Conservation (phyloP, 2,888 invertebrate species). For the Eupithecia tripunctaria region DNA sequence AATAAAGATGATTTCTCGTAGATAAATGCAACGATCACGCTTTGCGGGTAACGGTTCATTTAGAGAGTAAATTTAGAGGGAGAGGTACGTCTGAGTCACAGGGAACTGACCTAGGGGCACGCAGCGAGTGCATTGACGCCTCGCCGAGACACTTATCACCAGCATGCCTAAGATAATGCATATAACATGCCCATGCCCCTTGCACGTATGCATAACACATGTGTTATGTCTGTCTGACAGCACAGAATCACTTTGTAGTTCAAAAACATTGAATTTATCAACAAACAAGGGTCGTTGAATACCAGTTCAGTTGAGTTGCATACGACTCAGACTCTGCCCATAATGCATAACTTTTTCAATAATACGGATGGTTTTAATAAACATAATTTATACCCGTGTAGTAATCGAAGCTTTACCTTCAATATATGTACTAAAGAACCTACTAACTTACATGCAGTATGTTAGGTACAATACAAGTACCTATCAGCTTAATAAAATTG, state of each 20-base stretch:
- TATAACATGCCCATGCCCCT: conserved; percentile 66
- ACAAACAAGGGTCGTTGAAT: conserved; percentile 42
- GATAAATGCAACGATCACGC: conserved; percentile 67
- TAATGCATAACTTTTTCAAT: background rate
- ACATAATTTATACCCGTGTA: background rate
- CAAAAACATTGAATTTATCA: conserved; percentile 60
- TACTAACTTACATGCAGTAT: background rate
- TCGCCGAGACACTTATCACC: conserved; percentile 76
- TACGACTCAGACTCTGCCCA: background rate
- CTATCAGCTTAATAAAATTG: conserved; percentile 16
- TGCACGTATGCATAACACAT: conserved; percentile 78
- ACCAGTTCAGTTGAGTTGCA: conserved; percentile 28
- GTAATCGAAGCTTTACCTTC: conserved; percentile 10
- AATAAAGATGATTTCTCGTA: conserved; percentile 29
- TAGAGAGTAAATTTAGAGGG: conserved; percentile 45
- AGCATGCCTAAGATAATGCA: conserved; percentile 81
- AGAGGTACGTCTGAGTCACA: conserved; percentile 67
- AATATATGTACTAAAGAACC: conserved; percentile 1
- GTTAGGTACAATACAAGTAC: conserved; percentile 2
- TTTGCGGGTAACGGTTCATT: conserved; percentile 80
- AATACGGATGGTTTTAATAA: background rate
- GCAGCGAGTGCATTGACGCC: conserved; percentile 83
- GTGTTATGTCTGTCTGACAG: conserved; percentile 68
- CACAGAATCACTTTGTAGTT: conserved; percentile 67
- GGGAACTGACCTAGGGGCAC: conserved; percentile 84